Evolutionary conservation across 2,797 vertebrate species (phyloP), one percentile per base, ranked within the genome.

Genomic region (Distichodus sexfasciatus): DNA sequence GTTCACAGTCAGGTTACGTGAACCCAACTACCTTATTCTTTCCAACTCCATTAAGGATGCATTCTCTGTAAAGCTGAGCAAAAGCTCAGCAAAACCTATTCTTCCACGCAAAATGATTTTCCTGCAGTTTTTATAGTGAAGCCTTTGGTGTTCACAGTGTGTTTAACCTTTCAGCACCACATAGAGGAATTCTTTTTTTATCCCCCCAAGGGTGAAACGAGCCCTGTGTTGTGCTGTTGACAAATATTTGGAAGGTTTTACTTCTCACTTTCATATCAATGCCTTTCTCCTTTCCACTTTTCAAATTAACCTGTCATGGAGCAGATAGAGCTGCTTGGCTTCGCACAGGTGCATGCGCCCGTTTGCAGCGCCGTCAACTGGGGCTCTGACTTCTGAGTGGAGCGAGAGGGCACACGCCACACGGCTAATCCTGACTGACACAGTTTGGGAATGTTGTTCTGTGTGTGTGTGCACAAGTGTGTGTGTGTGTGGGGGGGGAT

Each of bases 271-370:
- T 66, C 61, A 71, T 57, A 68, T 77, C 41, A 59, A 70, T 50
- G 50, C 66, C 46, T 1, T 14, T 26, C 51, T 69, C 21, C 15
- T 19, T 71, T 67, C 44, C 53, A 46, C 21, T 69, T n/a, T n/a
- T n/a, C 55, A 80, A 73, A 80, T 69, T 77, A 77, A 83, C 74
- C 72, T 73, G 80, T 79, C 78, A 75, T 73, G 51, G 29, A 44
- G 35, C 58, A 72, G 71, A 78, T 70, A 65, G 36, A 11, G 14
- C 4, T 14, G n/a, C 50, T 60, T 48, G 55, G 58, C 43, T 33
- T 48, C 29, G 24, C 21, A 47, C 51, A 66, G 71, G 51, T 70
- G 66, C 57, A 53, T 28, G 55, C 12, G 10, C 51, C 51, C 67
- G 44, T 69, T 76, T 64, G 63, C 28, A 68, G 66, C 61, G 57